Evolutionary conservation across 1,140 invertebrate genomes (phyloP).

Genomic region (Parasteatoda tepidariorum): DNA sequence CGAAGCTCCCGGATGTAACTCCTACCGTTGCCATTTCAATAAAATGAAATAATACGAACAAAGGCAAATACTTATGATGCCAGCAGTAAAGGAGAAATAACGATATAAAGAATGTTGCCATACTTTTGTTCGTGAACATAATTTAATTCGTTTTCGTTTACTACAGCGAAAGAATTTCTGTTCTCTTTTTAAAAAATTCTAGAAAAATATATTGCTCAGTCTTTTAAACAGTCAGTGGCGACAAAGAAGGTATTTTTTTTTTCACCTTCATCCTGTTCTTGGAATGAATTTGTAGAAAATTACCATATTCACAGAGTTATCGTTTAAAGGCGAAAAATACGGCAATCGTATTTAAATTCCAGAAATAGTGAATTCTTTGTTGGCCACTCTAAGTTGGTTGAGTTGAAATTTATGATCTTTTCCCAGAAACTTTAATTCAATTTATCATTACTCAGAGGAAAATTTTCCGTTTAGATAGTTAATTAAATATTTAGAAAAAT

Average conservation of each 20-base stretch:
- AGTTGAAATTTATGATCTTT: too few species aligned
- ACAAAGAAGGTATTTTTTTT: neutral
- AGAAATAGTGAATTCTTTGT: neutral
- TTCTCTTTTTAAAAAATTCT: neutral
- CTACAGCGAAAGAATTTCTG: slow-evolving; percentile 33
- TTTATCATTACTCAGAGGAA: too few species aligned
- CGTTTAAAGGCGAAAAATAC: neutral
- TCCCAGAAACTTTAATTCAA: too few species aligned
- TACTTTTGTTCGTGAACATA: slow-evolving; percentile 32
- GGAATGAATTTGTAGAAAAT: neutral
- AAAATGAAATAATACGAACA: slow-evolving; percentile 45
- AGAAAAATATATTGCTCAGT: neutral
- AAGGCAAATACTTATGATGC: neutral
- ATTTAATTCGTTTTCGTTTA: slow-evolving; percentile 52
- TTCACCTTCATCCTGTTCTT: neutral
- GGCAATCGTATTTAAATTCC: neutral
- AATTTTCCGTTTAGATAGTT: too few species aligned
- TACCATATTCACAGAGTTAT: neutral
- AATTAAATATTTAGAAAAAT: too few species aligned
- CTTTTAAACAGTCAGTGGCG: neutral
- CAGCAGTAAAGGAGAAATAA: neutral
- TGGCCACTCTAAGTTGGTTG: too few species aligned
- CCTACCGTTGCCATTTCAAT: slow-evolving; percentile 42
- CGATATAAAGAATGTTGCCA: neutral
- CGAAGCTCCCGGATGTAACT: neutral